Percentiles rank a stretch among this genome's conserved stretches.
Evolutionary conservation across 2,888 invertebrate species (phyloP).

Genomic region (Eilema sororculum): DNA sequence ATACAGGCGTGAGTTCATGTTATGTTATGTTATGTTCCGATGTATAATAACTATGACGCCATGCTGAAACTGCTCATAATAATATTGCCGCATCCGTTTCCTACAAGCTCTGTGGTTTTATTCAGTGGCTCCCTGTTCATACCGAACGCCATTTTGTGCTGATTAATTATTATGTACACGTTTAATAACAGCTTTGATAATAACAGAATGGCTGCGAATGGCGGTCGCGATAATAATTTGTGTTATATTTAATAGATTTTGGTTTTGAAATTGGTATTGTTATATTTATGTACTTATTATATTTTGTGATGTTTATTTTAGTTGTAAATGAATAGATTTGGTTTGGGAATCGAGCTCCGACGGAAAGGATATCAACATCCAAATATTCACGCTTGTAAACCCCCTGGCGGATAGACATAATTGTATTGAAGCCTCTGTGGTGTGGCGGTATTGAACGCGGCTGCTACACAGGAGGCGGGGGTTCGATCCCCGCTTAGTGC

Average conservation of each 20-base stretch:
- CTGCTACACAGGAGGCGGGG: too few species aligned
- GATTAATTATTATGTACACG: conserved; percentile 68
- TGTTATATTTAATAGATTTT: conserved; percentile 14
- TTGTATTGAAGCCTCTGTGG: too few species aligned
- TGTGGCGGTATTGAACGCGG: too few species aligned
- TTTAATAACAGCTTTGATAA: conserved; percentile 49
- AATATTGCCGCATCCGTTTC: conserved; percentile 52
- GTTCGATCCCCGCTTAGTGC: too few species aligned
- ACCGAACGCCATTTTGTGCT: conserved; percentile 55
- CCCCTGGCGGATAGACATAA: too few species aligned
- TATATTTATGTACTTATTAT: neutral
- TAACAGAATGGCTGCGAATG: conserved; percentile 40
- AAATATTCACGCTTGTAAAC: too few species aligned
- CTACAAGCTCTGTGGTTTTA: conserved; percentile 48
- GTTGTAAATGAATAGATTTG: neutral
- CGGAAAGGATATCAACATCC: too few species aligned
- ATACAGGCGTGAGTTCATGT: too few species aligned
- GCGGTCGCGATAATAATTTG: conserved; percentile 12
- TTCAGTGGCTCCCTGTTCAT: conserved; percentile 69
- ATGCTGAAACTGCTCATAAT: too few species aligned
- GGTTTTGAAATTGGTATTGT: neutral
- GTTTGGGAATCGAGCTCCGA: too few species aligned
- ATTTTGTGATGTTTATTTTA: conserved; percentile 1
- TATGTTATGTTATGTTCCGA: too few species aligned
- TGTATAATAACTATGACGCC: too few species aligned